Evolutionary conservation across 2,113 vertebrate species (phyloP).

Genomic region (Mungos mungo): DNA sequence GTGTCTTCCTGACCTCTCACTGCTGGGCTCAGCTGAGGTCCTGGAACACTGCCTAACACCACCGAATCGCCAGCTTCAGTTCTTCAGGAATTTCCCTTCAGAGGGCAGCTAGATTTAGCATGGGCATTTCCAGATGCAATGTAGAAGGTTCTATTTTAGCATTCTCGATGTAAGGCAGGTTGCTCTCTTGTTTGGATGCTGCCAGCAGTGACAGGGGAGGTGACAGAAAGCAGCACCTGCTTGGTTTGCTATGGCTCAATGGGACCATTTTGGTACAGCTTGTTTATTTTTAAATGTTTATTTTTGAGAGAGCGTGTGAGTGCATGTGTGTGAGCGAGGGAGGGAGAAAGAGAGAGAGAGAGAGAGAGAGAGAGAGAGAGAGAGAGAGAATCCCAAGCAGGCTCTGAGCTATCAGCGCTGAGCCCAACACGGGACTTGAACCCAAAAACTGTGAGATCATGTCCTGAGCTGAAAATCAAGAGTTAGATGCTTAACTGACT

Average conservation of each 20-base stretch:
- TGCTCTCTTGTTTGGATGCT: background rate
- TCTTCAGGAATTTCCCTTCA: background rate
- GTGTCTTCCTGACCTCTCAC: background rate
- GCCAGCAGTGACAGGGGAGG: background rate
- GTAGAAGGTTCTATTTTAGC: background rate
- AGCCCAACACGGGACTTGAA: too few relatives aligned
- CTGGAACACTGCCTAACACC: background rate
- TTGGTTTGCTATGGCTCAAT: background rate
- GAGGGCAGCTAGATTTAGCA: background rate
- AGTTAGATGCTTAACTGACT: too few relatives aligned
- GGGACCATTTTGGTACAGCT: background rate
- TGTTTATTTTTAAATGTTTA: background rate
- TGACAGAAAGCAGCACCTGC: background rate
- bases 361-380: too few relatives aligned
- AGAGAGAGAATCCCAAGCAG: too few relatives aligned
- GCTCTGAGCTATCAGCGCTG: too few relatives aligned
- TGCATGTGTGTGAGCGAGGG: too few relatives aligned
- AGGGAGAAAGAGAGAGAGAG: too few relatives aligned
- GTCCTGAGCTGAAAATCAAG: too few relatives aligned
- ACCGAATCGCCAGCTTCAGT: background rate
- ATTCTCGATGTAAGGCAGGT: background rate
- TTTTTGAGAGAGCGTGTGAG: too few relatives aligned
- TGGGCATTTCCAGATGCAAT: background rate
- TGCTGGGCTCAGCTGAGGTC: background rate
- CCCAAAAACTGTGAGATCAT: too few relatives aligned